These are phyloP conservation scores for Diplazon laetatorius DNA, from an alignment of 2,888 invertebrate species.

Conservation along the genomic window DNA sequence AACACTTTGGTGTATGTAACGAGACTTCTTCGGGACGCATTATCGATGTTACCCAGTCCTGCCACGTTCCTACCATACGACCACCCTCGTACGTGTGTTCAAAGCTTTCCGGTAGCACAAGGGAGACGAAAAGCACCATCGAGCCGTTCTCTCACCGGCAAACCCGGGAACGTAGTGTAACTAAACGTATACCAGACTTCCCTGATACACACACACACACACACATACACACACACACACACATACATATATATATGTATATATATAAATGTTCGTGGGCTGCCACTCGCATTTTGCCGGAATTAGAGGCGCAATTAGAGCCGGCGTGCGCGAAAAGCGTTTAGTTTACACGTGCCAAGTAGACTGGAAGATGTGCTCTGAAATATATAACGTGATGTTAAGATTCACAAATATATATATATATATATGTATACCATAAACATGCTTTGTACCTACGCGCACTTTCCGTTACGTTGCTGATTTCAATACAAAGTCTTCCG, in stretches of 20 bases:
- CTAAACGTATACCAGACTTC: conserved; percentile 23
- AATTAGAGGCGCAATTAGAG: conserved; percentile 59
- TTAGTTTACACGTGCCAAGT: conserved; percentile 49
- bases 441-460: background rate
- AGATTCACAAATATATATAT: background rate
- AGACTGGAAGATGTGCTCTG: conserved; percentile 6
- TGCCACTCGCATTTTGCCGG: conserved; percentile 29
- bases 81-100: conserved; percentile 57
- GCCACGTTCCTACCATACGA: conserved; percentile 65
- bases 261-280: conserved; percentile 18
- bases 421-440: background rate
- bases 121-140: conserved; percentile 5
- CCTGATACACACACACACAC: too few relatives aligned
- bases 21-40: conserved; percentile 62
- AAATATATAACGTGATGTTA: background rate
- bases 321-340: conserved; percentile 49
- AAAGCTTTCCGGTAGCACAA: conserved; percentile 27
- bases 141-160: conserved; percentile 29
- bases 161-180: conserved; percentile 20
- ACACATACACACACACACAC: too few relatives aligned
- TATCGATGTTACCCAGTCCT: conserved; percentile 63
- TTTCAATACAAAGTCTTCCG: conserved; percentile 15
- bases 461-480: too few relatives aligned
- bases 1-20: conserved; percentile 66
- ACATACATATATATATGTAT: too few relatives aligned